Conservation (phyloP, 2,797 vertebrate species). For the Falco peregrinus region DNA sequence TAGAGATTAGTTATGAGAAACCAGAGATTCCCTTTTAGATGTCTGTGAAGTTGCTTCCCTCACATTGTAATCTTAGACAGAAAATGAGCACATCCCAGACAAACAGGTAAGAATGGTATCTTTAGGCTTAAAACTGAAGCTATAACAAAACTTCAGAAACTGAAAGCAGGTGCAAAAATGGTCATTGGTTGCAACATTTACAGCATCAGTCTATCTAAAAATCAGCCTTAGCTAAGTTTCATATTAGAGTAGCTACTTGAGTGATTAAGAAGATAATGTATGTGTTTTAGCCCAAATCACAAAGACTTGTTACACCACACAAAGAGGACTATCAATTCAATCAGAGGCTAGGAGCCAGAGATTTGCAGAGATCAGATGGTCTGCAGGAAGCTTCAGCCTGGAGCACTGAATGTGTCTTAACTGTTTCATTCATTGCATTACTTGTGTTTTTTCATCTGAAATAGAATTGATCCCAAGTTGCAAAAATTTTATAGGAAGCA, state of each 20-base stretch:
- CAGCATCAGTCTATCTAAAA: not conserved
- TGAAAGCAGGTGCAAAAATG: not conserved
- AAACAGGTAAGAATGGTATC: not conserved
- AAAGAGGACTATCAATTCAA: not conserved
- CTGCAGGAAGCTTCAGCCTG: not conserved
- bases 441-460: not conserved
- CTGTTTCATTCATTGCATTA: not conserved
- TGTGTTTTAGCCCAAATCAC: not conserved
- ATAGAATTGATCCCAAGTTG: not conserved
- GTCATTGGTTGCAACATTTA: not conserved
- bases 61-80: not conserved
- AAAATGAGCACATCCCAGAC: not conserved
- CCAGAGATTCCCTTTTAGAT: not conserved
- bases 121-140: not conserved
- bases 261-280: not conserved
- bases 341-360: not conserved
- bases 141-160: not conserved
- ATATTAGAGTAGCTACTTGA: not conserved
- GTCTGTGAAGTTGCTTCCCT: not conserved
- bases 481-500: not conserved
- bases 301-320: not conserved
- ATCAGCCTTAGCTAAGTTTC: not conserved
- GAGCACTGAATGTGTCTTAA: not conserved
- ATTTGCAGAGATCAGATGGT: not conserved
- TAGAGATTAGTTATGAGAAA: not conserved